phyloP scores from a whole-genome alignment of 2,797 vertebrate genomes.

The Eutrigla gurnardus region DNA sequence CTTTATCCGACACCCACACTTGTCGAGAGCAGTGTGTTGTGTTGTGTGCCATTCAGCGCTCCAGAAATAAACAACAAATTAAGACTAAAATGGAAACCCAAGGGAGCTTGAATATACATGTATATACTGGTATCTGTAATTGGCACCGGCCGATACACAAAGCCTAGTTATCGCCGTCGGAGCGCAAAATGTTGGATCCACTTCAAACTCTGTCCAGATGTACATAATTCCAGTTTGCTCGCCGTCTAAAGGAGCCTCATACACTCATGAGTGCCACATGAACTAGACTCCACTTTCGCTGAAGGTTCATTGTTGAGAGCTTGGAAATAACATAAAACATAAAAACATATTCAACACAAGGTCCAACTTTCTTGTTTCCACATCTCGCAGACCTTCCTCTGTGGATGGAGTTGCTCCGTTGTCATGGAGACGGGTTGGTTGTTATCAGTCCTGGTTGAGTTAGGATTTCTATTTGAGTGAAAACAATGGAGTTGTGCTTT shows the following conservation, averaged over 20 bases:
- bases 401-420: background rate
- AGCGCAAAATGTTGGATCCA: background rate
- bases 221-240: background rate
- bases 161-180: background rate
- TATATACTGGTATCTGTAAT: too few relatives aligned
- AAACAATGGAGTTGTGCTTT: background rate
- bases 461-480: background rate
- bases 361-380: constrained; percentile 11
- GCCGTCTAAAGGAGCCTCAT: background rate
- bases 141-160: background rate
- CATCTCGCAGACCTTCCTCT: background rate
- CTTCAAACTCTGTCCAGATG: background rate
- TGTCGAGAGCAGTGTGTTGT: too few relatives aligned
- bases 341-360: background rate
- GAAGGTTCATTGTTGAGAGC: constrained; percentile 16
- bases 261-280: background rate
- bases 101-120: too few relatives aligned
- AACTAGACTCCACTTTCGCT: background rate
- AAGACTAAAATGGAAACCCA: too few relatives aligned
- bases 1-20: too few relatives aligned
- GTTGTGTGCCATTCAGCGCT: too few relatives aligned
- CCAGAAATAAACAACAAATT: too few relatives aligned
- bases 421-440: constrained; percentile 4
- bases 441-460: background rate
- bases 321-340: constrained; percentile 14